Percentiles rank a stretch among this genome's conserved stretches.
Conservation (phyloP, 2,113 vertebrate species). For the Herpetotheres cachinnans region DNA sequence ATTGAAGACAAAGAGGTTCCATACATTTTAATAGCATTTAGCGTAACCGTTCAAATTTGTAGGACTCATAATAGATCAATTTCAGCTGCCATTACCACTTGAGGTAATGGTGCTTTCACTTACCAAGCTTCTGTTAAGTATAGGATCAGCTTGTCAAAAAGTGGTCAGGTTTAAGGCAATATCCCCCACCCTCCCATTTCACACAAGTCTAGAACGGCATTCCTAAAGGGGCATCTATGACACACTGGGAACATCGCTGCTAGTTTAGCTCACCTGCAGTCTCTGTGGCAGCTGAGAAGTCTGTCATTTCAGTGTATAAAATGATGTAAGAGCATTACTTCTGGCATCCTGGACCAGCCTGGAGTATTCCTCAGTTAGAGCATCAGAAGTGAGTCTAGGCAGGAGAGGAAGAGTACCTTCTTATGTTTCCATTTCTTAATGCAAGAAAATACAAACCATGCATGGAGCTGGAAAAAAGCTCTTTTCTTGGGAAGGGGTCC, state of each 20-base stretch:
- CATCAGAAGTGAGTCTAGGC: not conserved
- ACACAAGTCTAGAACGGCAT: not conserved
- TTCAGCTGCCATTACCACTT: constrained; percentile 16
- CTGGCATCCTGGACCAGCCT: not conserved
- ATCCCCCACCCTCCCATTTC: not conserved
- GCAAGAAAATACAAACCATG: not conserved
- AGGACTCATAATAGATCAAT: constrained; percentile 28
- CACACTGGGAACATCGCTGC: not conserved
- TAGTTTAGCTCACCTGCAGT: not conserved
- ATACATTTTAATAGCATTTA: constrained; percentile 47
- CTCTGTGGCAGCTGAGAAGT: not conserved
- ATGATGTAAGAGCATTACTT: not conserved
- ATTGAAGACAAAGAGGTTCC: constrained; percentile 56
- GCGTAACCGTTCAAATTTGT: not conserved
- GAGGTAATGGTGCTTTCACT: not conserved
- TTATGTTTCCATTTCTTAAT: not conserved
- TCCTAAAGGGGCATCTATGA: not conserved
- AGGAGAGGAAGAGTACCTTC: not conserved
- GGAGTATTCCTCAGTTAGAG: not conserved
- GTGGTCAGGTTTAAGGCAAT: not conserved
- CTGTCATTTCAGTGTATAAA: not conserved
- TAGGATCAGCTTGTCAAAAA: not conserved
- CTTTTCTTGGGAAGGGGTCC: not conserved
- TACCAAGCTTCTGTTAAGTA: constrained; percentile 25
- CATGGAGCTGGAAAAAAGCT: not conserved